Evolutionary conservation across 1,140 invertebrate genomes (phyloP), one percentile per base, ranked within the genome.

Genomic region (Lithobius niger): DNA sequence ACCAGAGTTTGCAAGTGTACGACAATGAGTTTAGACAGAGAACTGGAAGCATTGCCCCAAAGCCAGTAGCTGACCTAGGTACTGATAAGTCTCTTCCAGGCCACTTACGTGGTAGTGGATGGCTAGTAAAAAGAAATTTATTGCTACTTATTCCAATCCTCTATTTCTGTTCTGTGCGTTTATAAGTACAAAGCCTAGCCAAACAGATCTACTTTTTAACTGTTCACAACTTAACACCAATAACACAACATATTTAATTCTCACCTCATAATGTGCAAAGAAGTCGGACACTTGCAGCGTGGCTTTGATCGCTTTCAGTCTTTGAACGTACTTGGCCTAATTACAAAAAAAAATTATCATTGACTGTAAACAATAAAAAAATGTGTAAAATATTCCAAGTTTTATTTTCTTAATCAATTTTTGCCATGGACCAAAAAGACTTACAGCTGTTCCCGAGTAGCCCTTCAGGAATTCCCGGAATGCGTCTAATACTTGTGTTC

Each of bases 211-310:
- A 19, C 25, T 59, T n/a, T n/a, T n/a, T n/a, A n/a, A n/a, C n/a
- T n/a, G n/a, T n/a, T n/a, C n/a, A n/a, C n/a, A n/a, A n/a, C n/a
- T n/a, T n/a, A n/a, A n/a, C n/a, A n/a, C n/a, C n/a, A n/a, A n/a
- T n/a, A n/a, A n/a, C n/a, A n/a, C n/a, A n/a, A n/a, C n/a, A n/a
- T n/a, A n/a, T n/a, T n/a, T n/a, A n/a, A n/a, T n/a, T n/a, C 63
- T 69, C 61, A 84, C 80, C 73, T 97, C 93, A 72, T 97, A 91
- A 2, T 78, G 77, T 59, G 78, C 75, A 71, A 97, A 97, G 71
- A 97, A 97, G 43, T 83, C 74, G 1, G 91, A 96, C 24, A 80
- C 74, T 62, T 84, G 79, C 56, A 97, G 71, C 0, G 86, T 86
- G 52, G 79, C 78, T 63, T 82, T 77, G 55, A 97, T 90, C 52